Evolutionary conservation across 2,888 invertebrate genomes (phyloP).

Genomic region (Dicycla oo): DNA sequence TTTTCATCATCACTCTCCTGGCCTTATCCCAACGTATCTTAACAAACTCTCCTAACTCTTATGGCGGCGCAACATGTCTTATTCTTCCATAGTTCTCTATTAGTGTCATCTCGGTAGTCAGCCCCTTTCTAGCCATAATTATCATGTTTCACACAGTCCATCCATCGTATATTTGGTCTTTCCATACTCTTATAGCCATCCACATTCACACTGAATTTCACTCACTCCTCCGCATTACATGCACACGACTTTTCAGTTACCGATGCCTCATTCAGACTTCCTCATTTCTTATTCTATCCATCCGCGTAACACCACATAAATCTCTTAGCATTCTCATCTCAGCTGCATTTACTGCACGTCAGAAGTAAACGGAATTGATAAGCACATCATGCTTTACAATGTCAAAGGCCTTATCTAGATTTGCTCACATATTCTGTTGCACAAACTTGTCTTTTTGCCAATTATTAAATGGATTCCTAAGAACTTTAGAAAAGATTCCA

Average conservation of each 20-base stretch:
- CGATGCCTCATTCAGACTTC: not conserved
- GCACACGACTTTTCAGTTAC: not conserved
- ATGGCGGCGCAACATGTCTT: too few species aligned
- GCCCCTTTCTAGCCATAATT: not conserved
- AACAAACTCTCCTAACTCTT: too few species aligned
- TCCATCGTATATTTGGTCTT: not conserved
- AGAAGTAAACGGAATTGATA: constrained; percentile 4
- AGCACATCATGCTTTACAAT: constrained; percentile 5
- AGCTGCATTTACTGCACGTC: constrained; percentile 2
- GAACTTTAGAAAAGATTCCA: not conserved
- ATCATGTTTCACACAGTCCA: not conserved
- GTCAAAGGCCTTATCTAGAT: constrained; percentile 6
- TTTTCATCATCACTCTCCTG: not conserved
- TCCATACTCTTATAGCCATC: too few species aligned
- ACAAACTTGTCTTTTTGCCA: constrained; percentile 4
- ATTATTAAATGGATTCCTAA: not conserved
- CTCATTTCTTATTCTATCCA: not conserved
- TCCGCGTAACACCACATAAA: not conserved
- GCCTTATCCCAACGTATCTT: not conserved
- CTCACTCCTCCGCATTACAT: too few species aligned
- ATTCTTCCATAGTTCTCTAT: not conserved
- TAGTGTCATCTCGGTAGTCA: not conserved
- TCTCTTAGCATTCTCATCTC: not conserved
- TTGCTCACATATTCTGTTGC: not conserved
- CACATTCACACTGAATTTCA: too few species aligned